These are phyloP conservation scores for Melanotus villosus DNA, from an alignment of 2,888 invertebrate genomes.

Conservation along the genomic window DNA sequence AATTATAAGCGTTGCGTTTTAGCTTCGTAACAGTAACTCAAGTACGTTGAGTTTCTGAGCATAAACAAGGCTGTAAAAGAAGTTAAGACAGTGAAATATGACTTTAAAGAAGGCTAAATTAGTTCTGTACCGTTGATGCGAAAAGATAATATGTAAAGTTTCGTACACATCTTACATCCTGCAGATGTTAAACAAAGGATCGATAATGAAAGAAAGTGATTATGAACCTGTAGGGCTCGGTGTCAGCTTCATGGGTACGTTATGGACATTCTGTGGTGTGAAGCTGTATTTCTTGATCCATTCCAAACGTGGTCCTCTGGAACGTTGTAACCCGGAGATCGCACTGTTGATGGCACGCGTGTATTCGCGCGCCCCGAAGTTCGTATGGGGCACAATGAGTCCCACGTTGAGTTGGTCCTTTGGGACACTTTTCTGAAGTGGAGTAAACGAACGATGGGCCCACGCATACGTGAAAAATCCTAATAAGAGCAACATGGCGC, in stretches of 20 bases:
- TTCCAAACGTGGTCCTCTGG: slow-evolving; percentile 72
- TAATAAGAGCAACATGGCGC: slow-evolving; percentile 56
- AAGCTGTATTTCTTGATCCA: slow-evolving; percentile 78
- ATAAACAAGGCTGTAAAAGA: too few relatives aligned
- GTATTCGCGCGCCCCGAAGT: slow-evolving; percentile 78
- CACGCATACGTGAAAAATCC: slow-evolving; percentile 52
- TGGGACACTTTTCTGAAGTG: slow-evolving; percentile 41
- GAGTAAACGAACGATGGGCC: slow-evolving; percentile 56
- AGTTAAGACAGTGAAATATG: neutral
- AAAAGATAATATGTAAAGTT: neutral
- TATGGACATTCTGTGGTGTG: slow-evolving; percentile 74
- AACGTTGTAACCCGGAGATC: slow-evolving; percentile 73
- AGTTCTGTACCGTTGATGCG: neutral
- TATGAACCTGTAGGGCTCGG: slow-evolving; percentile 82
- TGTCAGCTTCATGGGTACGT: slow-evolving; percentile 79
- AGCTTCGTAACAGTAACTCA: too few relatives aligned
- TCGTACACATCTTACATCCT: neutral
- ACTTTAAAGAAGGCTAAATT: neutral
- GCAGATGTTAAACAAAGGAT: neutral
- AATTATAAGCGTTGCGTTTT: too few relatives aligned
- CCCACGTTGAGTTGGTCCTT: slow-evolving; percentile 70
- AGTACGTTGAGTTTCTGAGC: too few relatives aligned
- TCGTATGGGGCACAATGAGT: slow-evolving; percentile 75
- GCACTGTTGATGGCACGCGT: slow-evolving; percentile 76
- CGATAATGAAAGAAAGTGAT: slow-evolving; percentile 23